Base-by-base conservation (phyloP, 2,888 invertebrate species). In the Polymixis flavicincta region DNA sequence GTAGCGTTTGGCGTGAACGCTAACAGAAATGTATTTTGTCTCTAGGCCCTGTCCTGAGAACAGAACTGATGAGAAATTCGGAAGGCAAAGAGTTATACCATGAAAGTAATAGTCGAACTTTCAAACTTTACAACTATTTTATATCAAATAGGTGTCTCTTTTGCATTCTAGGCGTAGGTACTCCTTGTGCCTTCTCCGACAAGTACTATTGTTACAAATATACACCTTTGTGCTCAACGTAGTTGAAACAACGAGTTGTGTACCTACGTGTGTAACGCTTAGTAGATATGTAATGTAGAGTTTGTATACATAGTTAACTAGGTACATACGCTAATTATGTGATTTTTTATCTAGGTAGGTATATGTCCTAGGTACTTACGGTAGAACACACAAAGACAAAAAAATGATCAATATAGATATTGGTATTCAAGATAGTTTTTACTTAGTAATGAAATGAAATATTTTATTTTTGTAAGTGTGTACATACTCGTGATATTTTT, bases 241-340 rank as follows among this genome's bases (percentile, higher is more conserved):
- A 28, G 42, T 76, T 52, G 45, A 32, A 78, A 78, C 78, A 78
- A 78, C 78, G 25, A 67, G 81, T 74, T 74, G 37, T 48, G 19
- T 45, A 22, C 28, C 8, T 22, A 48, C 28, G 19, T 48, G 0
- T 19, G 25, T 37, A 67, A 65, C 11, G 28, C 22, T 28, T 14
- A 22, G 25, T 57, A 63, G 1, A 25, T 25, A 52, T 52, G n/a
- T n/a, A n/a, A n/a, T n/a, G n/a, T n/a, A n/a, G n/a, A n/a, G n/a
- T n/a, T n/a, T n/a, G n/a, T 55, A 9, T 19, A 19, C 32, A 4
- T 55, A 13, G 8, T 32, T 52, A 32, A 9, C n/a, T 25, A n/a
- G n/a, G n/a, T n/a, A 11, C n/a, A n/a, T 45, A 45, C 11, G n/a
- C n/a, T n/a, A n/a, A n/a, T n/a, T n/a, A n/a, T n/a, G n/a, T n/a